Percentiles rank a stretch among this genome's conserved stretches.
These are phyloP conservation scores for Paraescarpia echinospica DNA, from an alignment of 1,140 invertebrate genomes.

Conservation along the genomic window DNA sequence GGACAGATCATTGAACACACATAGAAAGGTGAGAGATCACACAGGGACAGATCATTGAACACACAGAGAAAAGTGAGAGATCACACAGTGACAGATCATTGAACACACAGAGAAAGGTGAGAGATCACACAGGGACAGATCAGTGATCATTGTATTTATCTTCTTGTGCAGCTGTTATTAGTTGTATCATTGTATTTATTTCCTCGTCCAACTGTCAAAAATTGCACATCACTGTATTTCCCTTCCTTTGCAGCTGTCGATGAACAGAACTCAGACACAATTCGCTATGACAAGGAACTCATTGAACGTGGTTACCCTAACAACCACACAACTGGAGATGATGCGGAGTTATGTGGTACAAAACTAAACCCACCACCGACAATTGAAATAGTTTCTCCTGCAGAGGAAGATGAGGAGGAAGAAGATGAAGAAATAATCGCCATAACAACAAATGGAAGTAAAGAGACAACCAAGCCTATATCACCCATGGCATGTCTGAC, in stretches of 20 bases:
- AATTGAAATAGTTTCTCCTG: background rate
- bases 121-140: slow-evolving; percentile 59
- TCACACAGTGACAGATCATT: slow-evolving; percentile 67
- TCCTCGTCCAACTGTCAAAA: background rate
- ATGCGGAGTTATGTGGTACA: background rate
- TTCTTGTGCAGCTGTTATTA: too few species aligned
- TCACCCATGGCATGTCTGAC: slow-evolving; percentile 14
- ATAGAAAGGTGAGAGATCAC: too few species aligned
- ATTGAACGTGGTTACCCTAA: background rate
- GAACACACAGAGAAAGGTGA: slow-evolving; percentile 74
- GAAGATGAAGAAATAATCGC: background rate
- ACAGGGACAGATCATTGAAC: too few species aligned
- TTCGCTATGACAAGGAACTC: slow-evolving; percentile 26
- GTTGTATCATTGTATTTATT: slow-evolving; percentile 57
- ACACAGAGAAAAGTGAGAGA: too few species aligned
- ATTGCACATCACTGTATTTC: background rate
- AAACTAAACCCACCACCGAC: background rate
- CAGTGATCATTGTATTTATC: slow-evolving; percentile 61
- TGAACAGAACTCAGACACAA: slow-evolving; percentile 60
- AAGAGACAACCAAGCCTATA: background rate
- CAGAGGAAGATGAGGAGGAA: background rate
- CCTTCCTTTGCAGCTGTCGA: slow-evolving; percentile 54
- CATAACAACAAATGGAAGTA: background rate
- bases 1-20: too few species aligned
- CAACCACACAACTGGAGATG: background rate